Evolutionary conservation across 2,113 vertebrate species (phyloP).

Genomic region (Pelodiscus sinensis): DNA sequence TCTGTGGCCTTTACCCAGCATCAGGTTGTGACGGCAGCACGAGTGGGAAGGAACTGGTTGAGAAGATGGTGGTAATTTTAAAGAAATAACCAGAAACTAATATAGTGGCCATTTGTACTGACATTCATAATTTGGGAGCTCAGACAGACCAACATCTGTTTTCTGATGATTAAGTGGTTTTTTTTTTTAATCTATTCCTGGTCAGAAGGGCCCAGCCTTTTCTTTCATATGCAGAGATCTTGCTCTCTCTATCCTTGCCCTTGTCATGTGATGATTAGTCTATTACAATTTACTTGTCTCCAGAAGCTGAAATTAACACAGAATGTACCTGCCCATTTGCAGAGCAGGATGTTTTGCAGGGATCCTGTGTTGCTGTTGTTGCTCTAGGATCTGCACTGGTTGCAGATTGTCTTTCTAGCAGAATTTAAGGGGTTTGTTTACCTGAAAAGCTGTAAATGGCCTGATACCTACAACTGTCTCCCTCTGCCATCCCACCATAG

Average conservation of each 20-base stretch:
- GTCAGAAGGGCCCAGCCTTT: conserved; percentile 3
- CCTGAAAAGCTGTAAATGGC: background rate
- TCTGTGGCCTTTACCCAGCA: background rate
- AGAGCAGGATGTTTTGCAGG: conserved; percentile 18
- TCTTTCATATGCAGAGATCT: background rate
- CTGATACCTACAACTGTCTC: background rate
- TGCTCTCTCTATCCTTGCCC: background rate
- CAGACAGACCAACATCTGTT: background rate
- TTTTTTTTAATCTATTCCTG: background rate
- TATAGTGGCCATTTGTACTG: background rate
- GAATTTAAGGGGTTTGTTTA: conserved; percentile 22
- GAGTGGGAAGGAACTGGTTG: fast-evolving
- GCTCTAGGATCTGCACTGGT: background rate
- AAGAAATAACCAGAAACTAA: background rate
- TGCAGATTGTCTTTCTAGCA: background rate
- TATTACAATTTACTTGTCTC: background rate
- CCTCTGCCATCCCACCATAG: background rate
- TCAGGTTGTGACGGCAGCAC: background rate
- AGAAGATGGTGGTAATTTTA: background rate
- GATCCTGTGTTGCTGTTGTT: conserved; percentile 34
- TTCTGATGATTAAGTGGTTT: background rate
- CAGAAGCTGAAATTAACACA: conserved; percentile 53
- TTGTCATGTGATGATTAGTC: background rate
- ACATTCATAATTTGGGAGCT: background rate
- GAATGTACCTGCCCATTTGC: conserved; percentile 45